Conservation (phyloP, 2,113 vertebrate genomes). For the Neotragus moschatus region DNA sequence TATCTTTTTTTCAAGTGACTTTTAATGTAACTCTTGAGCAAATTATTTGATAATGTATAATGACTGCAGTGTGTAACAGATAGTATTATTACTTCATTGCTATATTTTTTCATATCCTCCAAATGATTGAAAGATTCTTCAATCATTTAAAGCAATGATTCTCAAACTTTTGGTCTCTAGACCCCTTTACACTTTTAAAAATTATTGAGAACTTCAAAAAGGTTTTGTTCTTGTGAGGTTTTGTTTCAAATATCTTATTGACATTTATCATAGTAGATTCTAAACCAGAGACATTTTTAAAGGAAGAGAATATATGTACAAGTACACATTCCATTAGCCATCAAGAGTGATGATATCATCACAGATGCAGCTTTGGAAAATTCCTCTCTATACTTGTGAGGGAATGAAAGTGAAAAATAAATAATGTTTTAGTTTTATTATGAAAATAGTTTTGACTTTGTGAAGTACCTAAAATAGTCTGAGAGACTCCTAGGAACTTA, state of each 20-base stretch:
- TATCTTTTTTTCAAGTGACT: background rate
- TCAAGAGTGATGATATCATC: background rate
- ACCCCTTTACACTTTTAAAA: background rate
- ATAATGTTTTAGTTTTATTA: background rate
- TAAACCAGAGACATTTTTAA: background rate
- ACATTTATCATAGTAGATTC: background rate
- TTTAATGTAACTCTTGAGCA: background rate
- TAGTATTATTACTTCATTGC: background rate
- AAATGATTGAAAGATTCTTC: background rate
- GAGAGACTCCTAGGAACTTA: background rate
- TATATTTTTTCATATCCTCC: background rate
- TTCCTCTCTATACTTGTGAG: background rate
- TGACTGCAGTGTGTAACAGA: background rate
- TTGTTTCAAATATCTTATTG: background rate
- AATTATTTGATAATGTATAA: background rate
- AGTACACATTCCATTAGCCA: background rate
- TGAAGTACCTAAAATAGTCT: background rate
- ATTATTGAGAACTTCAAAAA: background rate
- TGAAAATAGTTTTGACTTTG: background rate
- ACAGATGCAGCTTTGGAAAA: background rate
- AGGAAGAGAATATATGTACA: background rate
- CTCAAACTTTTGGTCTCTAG: background rate
- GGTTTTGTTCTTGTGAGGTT: background rate
- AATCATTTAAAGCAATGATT: background rate
- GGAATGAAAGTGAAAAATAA: background rate